Evolutionary conservation across 2,797 vertebrate species (phyloP).

Genomic region (Rhincodon typus): DNA sequence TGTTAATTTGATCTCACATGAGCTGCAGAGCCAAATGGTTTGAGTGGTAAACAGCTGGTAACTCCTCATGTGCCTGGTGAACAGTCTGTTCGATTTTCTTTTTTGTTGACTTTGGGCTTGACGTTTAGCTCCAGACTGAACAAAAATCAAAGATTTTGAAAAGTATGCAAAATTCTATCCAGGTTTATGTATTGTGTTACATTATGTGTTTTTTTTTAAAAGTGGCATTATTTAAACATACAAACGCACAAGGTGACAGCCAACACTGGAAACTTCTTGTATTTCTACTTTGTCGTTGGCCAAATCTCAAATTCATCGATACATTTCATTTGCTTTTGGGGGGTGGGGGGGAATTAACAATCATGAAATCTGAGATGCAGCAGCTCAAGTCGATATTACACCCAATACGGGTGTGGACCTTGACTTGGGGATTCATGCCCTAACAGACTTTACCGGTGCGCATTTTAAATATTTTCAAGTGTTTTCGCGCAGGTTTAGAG

Average conservation of each 20-base stretch:
- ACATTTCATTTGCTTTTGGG: not conserved
- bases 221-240: too few relatives aligned
- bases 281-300: not conserved
- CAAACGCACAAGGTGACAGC: not conserved
- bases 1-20: too few relatives aligned
- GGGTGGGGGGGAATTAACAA: not conserved
- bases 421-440: not conserved
- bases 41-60: not conserved
- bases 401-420: not conserved
- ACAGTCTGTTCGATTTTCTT: not conserved
- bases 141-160: not conserved
- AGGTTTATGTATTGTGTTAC: not conserved
- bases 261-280: not conserved
- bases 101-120: not conserved
- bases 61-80: not conserved
- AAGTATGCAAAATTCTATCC: too few relatives aligned
- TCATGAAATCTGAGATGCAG: not conserved
- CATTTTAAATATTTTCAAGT: not conserved
- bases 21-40: too few relatives aligned
- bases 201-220: too few relatives aligned
- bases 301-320: not conserved
- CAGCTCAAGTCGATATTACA: not conserved
- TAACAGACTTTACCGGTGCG: not conserved
- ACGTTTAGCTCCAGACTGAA: not conserved
- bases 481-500: not conserved